Conservation (phyloP, 2,797 vertebrate species). For the Kryptopterus vitreolus region DNA sequence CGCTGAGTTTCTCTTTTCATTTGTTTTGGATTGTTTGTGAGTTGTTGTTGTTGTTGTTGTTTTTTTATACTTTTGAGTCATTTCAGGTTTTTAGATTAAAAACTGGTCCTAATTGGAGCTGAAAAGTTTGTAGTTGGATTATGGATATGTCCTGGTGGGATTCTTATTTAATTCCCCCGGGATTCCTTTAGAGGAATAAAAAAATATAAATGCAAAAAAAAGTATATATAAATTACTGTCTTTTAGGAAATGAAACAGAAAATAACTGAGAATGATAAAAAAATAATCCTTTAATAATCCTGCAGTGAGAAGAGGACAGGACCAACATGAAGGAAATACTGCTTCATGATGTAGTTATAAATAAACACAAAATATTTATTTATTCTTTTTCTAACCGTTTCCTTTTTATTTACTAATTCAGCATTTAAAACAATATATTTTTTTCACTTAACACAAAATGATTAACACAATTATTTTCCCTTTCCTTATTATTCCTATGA, state of each 20-base stretch:
- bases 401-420: background rate
- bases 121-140: background rate
- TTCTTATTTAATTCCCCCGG: too few relatives aligned
- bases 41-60: background rate
- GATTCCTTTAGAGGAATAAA: background rate
- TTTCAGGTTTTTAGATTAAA: background rate
- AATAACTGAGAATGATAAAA: background rate
- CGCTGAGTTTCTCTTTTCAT: too few relatives aligned
- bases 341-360: background rate
- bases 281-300: background rate
- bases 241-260: background rate
- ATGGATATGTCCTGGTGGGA: too few relatives aligned
- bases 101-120: background rate
- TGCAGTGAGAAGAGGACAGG: background rate
- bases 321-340: background rate
- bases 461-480: too few relatives aligned
- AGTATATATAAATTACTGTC: too few relatives aligned
- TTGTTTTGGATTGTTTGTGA: background rate
- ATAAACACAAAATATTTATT: background rate
- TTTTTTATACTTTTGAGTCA: too few relatives aligned
- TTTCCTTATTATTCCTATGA: too few relatives aligned
- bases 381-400: too few relatives aligned
- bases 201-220: background rate
- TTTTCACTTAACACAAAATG: too few relatives aligned
- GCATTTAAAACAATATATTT: background rate